Evolutionary conservation across 2,113 vertebrate genomes (phyloP).

Genomic region (Orientallactaga bullata): DNA sequence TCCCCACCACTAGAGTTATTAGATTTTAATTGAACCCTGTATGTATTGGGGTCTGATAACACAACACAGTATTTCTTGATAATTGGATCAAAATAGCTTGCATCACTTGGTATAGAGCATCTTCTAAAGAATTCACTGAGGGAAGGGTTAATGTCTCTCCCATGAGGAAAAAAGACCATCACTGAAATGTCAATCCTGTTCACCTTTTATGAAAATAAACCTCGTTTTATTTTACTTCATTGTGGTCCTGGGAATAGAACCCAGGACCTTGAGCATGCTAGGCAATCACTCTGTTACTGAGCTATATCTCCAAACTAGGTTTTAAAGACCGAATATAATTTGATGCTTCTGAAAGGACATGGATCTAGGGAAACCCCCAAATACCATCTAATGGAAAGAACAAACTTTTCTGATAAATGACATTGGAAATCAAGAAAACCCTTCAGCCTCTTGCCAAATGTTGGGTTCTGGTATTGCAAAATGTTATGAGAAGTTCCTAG

Average conservation of each 20-base stretch:
- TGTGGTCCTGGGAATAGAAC: neutral
- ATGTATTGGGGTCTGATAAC: neutral
- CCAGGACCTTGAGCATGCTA: neutral
- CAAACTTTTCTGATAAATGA: neutral
- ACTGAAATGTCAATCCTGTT: neutral
- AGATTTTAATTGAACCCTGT: neutral
- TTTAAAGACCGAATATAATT: neutral
- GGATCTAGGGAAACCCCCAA: neutral
- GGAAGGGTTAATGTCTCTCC: neutral
- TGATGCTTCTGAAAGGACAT: neutral
- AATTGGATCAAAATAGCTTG: neutral
- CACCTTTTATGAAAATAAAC: neutral
- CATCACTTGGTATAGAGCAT: neutral
- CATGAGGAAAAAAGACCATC: neutral
- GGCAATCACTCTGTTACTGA: too few species aligned
- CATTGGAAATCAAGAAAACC: neutral
- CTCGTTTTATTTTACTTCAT: neutral
- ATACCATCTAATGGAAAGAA: neutral
- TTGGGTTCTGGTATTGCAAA: neutral
- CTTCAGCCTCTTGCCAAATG: neutral
- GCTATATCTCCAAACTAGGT: neutral
- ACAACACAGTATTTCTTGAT: neutral
- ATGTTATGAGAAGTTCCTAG: neutral
- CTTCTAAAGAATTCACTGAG: neutral
- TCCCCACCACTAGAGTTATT: neutral